Conservation (phyloP, 2,113 vertebrate genomes). For the Cnemophilus loriae region DNA sequence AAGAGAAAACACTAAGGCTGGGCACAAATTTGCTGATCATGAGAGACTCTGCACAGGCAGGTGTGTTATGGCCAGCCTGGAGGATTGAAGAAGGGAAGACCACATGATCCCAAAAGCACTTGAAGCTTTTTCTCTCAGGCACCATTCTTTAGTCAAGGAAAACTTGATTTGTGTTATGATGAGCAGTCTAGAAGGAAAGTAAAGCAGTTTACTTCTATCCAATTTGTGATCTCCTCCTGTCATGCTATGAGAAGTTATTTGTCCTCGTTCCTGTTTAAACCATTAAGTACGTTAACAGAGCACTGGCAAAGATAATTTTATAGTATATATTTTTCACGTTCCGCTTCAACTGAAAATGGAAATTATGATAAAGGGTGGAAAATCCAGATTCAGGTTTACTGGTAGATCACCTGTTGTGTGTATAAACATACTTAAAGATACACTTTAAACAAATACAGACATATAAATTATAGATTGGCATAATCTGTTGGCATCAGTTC, state of each 20-base stretch:
- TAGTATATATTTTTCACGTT: rapidly evolving
- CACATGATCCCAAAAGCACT: neutral
- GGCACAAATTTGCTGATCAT: neutral
- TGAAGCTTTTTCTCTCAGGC: neutral
- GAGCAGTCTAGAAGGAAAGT: neutral
- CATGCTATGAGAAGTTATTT: neutral
- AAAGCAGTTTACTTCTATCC: neutral
- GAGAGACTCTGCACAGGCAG: neutral
- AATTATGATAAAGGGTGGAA: neutral
- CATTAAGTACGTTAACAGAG: rapidly evolving
- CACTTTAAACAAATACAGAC: neutral
- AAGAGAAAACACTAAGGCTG: neutral
- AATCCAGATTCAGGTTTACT: neutral
- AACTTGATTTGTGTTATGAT: no score
- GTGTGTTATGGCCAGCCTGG: neutral
- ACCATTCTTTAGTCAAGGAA: neutral
- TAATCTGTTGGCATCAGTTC: neutral
- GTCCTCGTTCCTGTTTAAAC: neutral
- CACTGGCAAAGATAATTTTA: neutral
- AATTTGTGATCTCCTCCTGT: neutral
- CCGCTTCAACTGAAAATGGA: neutral
- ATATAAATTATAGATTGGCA: neutral
- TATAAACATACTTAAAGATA: neutral
- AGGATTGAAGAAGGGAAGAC: neutral
- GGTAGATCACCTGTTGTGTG: neutral